These are phyloP conservation scores for Oryzias javanicus DNA, from an alignment of 2,113 vertebrate species.

Conservation along the genomic window DNA sequence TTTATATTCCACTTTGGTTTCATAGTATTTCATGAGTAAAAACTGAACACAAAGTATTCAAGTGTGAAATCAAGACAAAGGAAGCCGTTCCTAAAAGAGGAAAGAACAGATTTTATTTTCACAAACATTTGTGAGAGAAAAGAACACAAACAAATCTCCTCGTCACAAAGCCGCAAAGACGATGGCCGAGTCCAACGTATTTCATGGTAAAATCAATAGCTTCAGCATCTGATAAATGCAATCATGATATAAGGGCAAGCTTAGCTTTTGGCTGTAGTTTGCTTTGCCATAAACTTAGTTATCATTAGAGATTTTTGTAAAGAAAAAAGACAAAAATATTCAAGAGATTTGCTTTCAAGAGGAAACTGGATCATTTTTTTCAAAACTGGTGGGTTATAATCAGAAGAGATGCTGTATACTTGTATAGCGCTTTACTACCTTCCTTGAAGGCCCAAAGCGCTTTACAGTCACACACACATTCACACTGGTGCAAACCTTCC, in stretches of 20 bases:
- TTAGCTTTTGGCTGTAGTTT: neutral
- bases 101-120: neutral
- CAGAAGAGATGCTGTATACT: too few relatives aligned
- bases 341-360: neutral
- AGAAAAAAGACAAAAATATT: neutral
- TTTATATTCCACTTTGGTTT: too few relatives aligned
- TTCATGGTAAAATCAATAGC: constrained; percentile 17
- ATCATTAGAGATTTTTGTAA: constrained; percentile 12
- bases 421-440: too few relatives aligned
- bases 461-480: too few relatives aligned
- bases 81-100: too few relatives aligned
- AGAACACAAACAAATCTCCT: neutral
- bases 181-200: constrained; percentile 11
- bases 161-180: neutral
- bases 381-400: too few relatives aligned
- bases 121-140: neutral
- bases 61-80: too few relatives aligned
- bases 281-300: neutral
- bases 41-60: too few relatives aligned
- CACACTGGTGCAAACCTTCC: too few relatives aligned
- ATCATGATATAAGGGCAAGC: constrained; percentile 11
- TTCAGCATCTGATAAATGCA: constrained; percentile 16
- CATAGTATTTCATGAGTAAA: too few relatives aligned
- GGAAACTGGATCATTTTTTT: too few relatives aligned
- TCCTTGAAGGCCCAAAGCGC: too few relatives aligned